Conservation (phyloP, 2,888 invertebrate genomes). For the Synergus umbraculus region DNA sequence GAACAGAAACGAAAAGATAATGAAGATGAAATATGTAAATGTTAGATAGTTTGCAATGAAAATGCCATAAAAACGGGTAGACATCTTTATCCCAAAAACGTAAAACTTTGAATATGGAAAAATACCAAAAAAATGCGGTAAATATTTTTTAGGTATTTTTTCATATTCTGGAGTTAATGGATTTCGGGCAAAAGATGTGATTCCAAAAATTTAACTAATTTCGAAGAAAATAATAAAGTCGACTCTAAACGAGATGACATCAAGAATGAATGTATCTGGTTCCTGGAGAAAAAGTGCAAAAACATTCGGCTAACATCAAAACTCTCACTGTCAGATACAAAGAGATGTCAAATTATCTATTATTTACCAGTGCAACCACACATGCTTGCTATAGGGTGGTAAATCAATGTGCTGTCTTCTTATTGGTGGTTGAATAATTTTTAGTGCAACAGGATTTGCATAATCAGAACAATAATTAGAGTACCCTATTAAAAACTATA, state of each 20-base stretch:
- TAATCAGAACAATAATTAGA: slow-evolving; percentile 1
- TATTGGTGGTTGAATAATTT: slow-evolving; percentile 59
- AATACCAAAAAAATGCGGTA: too few relatives aligned
- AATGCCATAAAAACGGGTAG: neutral
- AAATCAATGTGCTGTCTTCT: slow-evolving; percentile 60
- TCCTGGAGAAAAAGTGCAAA: slow-evolving; percentile 68
- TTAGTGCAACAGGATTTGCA: slow-evolving; percentile 57
- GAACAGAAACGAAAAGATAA: neutral
- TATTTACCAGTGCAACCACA: slow-evolving; percentile 69
- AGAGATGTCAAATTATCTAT: slow-evolving; percentile 61
- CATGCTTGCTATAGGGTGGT: slow-evolving; percentile 73
- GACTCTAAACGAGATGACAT: slow-evolving; percentile 49
- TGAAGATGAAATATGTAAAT: neutral
- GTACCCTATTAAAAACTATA: neutral
- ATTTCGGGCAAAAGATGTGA: neutral
- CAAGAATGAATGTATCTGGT: slow-evolving; percentile 56
- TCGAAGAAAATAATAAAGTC: slow-evolving; percentile 12
- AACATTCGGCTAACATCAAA: slow-evolving; percentile 77
- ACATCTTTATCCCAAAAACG: too few relatives aligned
- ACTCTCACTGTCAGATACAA: slow-evolving; percentile 77
- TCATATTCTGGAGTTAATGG: too few relatives aligned
- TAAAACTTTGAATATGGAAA: too few relatives aligned
- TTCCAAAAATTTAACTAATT: slow-evolving; percentile 20
- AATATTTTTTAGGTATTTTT: too few relatives aligned
- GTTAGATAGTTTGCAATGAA: neutral